Base-by-base conservation (phyloP, 2,888 invertebrate genomes). In the Meteorus colon region DNA sequence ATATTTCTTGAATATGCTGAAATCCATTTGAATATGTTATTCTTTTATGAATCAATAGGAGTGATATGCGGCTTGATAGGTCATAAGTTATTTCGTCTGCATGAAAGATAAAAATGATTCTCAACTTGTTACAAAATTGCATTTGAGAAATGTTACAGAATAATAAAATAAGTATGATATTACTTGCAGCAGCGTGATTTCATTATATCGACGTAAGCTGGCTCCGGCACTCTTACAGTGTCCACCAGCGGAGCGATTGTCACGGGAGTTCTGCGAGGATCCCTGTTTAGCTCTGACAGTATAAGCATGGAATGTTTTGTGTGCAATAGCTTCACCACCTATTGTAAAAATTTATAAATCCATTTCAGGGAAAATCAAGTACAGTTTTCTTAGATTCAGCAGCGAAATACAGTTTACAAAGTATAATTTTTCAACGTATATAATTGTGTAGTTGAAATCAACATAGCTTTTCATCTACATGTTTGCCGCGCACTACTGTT, bases 241-340 rank as follows among this genome's bases (percentile, higher is more conserved):
- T 60, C 92, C 92, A 0, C 93, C 92, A 8, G 89, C 90, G 37
- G 89, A 89, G 82, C 92, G 92, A 72, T 87, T 89, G 86, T 96
- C 96, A 63, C 93, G 90, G 0, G 92, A 90, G 12, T 91, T 91
- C 89, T 97, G 97, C 0, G 94, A 91, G 55, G 95, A 94, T 0
- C 97, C 97, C 88, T 97, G 96, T 51, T 96, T 96, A 0, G 96
- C 93, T 59, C 97, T 90, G 0, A 96, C 94, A 8, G 96, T 96
- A 86, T 97, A 97, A 68, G 94, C 94, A 87, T 96, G 96, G 83
- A 96, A 94, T 0, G 96, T 96, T 90, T 97, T 97, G 85, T 97
- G 96, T 1, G 89, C 91, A 84, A 91, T 90, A 74, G 90, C 90
- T 84, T 89, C 91, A 77, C 84, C 90, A 69, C 91, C 92, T 90